A percentile compares a stretch with the other conserved stretches of the same genome.
Evolutionary conservation across 2,797 vertebrate species (phyloP).

Genomic region (Chaetodon trifasciatus): DNA sequence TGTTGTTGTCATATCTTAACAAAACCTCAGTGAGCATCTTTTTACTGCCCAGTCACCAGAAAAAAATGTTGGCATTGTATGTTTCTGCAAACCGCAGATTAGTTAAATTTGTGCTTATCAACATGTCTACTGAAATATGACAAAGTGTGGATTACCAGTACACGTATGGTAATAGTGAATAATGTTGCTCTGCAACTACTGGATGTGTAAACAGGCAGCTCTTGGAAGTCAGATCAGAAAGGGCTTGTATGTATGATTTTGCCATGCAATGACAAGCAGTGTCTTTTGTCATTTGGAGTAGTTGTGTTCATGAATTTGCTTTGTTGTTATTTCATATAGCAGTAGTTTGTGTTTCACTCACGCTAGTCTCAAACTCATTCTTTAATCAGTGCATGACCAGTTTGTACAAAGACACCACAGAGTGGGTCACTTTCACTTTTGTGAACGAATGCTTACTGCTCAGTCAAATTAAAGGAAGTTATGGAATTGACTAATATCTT

Average conservation of each 20-base stretch:
- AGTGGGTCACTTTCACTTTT: neutral
- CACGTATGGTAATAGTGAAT: neutral
- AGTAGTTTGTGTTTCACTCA: neutral
- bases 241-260: neutral
- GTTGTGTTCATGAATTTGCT: neutral
- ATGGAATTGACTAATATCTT: neutral
- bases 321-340: too few relatives aligned
- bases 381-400: neutral
- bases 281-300: neutral
- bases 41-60: too few relatives aligned
- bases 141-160: too few relatives aligned
- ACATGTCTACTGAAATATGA: too few relatives aligned
- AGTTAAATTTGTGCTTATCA: too few relatives aligned
- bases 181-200: neutral
- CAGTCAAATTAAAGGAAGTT: neutral
- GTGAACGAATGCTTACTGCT: neutral
- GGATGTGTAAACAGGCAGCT: neutral
- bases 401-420: neutral
- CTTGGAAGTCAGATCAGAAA: neutral
- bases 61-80: too few relatives aligned
- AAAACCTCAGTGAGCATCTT: neutral
- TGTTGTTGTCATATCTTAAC: neutral
- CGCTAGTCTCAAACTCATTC: neutral
- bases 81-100: too few relatives aligned
- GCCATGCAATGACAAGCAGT: neutral